phyloP scores from a whole-genome alignment of 2,888 invertebrate species.

The Eupithecia subfuscata region DNA sequence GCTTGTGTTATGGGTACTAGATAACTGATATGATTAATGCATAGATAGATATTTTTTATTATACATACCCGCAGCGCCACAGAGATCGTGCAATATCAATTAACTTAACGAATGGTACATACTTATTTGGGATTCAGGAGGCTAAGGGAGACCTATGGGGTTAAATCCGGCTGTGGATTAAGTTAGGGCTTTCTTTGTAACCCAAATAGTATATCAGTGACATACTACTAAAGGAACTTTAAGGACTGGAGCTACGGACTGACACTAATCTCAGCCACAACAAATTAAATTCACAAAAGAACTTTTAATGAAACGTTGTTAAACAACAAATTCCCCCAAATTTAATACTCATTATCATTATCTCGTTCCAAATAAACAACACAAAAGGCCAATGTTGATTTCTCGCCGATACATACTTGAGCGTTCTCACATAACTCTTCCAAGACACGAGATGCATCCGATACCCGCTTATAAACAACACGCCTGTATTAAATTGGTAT shows the following conservation, averaged over 20 bases:
- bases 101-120: too few relatives aligned
- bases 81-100: too few relatives aligned
- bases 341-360: constrained; percentile 32
- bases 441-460: constrained; percentile 63
- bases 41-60: too few relatives aligned
- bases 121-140: too few relatives aligned
- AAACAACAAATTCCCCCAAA: constrained; percentile 22
- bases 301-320: constrained; percentile 11
- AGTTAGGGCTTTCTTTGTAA: neutral
- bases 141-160: too few relatives aligned
- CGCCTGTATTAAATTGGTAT: constrained; percentile 71
- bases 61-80: too few relatives aligned
- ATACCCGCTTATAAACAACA: constrained; percentile 60
- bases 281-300: neutral
- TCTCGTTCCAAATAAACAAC: constrained; percentile 30
- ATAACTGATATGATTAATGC: too few relatives aligned
- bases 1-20: too few relatives aligned
- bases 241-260: neutral
- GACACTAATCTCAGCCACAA: neutral
- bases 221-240: neutral
- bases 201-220: neutral
- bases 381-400: constrained; percentile 45
- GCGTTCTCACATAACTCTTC: constrained; percentile 75
- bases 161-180: neutral
- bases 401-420: constrained; percentile 51